Conservation (phyloP, 2,888 invertebrate species). For the Griposia aprilina region DNA sequence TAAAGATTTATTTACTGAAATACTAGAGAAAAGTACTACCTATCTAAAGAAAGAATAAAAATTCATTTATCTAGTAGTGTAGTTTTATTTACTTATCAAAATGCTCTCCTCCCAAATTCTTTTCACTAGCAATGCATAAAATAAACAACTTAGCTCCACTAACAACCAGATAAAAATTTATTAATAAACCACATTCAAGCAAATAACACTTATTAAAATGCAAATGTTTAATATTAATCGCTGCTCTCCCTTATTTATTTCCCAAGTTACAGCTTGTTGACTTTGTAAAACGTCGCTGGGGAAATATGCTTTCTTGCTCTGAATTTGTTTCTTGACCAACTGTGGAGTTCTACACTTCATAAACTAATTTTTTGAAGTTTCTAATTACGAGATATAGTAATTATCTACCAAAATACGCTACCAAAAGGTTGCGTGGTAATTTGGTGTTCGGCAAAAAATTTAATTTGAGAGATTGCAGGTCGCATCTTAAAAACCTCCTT, state of each 20-base stretch:
- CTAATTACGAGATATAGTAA: constrained; percentile 19
- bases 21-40: neutral
- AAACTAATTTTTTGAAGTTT: constrained; percentile 30
- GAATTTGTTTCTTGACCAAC: constrained; percentile 84
- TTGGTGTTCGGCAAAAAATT: neutral
- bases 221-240: constrained; percentile 85
- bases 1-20: neutral
- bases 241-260: constrained; percentile 85
- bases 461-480: neutral
- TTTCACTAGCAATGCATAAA: neutral
- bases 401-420: too few relatives aligned
- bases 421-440: neutral
- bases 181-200: constrained; percentile 63
- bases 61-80: neutral
- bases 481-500: too few relatives aligned
- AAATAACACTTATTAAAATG: constrained; percentile 71
- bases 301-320: constrained; percentile 86
- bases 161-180: constrained; percentile 56
- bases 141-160: constrained; percentile 19
- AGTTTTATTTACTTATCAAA: neutral
- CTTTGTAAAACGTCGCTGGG: constrained; percentile 87
- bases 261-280: constrained; percentile 89
- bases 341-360: constrained; percentile 69
- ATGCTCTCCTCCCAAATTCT: neutral
- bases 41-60: too few relatives aligned